phyloP scores from a whole-genome alignment of 2,113 vertebrate species.

The Saimiri boliviensis region DNA sequence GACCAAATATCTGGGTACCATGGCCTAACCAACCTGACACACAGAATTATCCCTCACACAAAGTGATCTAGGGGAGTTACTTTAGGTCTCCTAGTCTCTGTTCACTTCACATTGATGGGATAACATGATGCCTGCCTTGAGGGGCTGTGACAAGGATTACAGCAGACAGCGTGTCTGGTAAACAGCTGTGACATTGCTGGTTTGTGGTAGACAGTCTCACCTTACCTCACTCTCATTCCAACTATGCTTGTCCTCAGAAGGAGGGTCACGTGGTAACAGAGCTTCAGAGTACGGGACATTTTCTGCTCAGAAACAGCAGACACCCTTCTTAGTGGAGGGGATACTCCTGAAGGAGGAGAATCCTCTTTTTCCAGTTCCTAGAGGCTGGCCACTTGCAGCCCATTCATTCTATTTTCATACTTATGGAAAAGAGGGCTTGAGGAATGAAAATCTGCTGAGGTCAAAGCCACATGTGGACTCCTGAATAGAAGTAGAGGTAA shows the following conservation, averaged over 20 bases:
- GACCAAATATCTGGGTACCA: neutral
- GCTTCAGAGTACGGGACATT: neutral
- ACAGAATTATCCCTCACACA: neutral
- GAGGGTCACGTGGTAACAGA: fast-evolving
- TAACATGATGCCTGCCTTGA: fast-evolving
- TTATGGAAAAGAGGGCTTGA: neutral
- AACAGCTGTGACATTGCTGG: neutral
- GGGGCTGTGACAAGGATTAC: neutral
- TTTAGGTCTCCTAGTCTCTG: neutral
- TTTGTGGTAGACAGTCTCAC: neutral
- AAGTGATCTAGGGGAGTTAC: neutral
- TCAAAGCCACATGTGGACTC: neutral
- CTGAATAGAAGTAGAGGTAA: neutral
- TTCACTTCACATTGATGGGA: neutral
- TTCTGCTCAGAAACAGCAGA: neutral
- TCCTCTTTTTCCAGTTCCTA: neutral
- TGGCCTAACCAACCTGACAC: neutral
- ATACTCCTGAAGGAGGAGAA: neutral
- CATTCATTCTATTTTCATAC: neutral
- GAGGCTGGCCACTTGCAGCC: neutral
- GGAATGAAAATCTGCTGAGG: neutral
- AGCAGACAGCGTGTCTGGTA: neutral
- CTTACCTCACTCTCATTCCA: neutral
- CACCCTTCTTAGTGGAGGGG: neutral
- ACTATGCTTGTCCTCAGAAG: neutral